A percentile compares a stretch with the other conserved stretches of the same genome.
Evolutionary conservation across 2,888 invertebrate species (phyloP).

Genomic region (Melieria crassipennis): DNA sequence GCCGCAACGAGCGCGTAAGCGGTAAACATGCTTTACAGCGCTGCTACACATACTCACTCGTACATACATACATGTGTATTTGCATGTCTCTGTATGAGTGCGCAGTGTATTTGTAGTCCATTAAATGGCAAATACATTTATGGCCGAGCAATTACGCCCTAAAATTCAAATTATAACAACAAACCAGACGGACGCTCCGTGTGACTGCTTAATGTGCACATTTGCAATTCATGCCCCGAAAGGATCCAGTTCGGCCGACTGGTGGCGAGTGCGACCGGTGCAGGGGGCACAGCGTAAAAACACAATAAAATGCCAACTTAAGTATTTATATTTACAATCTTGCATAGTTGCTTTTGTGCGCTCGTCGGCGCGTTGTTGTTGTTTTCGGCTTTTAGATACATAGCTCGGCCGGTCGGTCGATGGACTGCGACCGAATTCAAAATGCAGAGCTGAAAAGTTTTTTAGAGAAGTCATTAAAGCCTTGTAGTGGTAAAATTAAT

Average conservation of each 20-base stretch:
- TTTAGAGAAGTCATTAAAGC: constrained; percentile 64
- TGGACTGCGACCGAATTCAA: background rate
- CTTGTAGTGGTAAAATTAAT: constrained; percentile 67
- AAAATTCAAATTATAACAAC: constrained; percentile 63
- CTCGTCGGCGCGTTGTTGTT: constrained; percentile 33
- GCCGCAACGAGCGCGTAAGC: constrained; percentile 8
- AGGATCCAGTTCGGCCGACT: constrained; percentile 9
- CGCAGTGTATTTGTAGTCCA: constrained; percentile 42
- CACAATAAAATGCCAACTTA: constrained; percentile 44
- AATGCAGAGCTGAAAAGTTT: constrained; percentile 59
- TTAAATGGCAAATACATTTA: constrained; percentile 62
- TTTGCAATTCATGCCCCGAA: constrained; percentile 37
- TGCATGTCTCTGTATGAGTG: constrained; percentile 19
- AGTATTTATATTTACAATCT: constrained; percentile 58
- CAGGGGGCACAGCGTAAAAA: constrained; percentile 22
- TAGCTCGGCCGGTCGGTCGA: constrained; percentile 15
- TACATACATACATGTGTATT: constrained; percentile 1
- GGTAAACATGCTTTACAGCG: constrained; percentile 12
- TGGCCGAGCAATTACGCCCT: constrained; percentile 61
- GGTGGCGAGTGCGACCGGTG: background rate
- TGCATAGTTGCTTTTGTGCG: constrained; percentile 38
- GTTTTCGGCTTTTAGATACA: constrained; percentile 41
- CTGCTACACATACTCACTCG: background rate
- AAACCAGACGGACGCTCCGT: constrained; percentile 53
- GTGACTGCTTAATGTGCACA: constrained; percentile 27